Percentiles rank a stretch among this genome's conserved stretches.
phyloP scores from a whole-genome alignment of 2,888 invertebrate species.

The Diplolepis rosae region DNA sequence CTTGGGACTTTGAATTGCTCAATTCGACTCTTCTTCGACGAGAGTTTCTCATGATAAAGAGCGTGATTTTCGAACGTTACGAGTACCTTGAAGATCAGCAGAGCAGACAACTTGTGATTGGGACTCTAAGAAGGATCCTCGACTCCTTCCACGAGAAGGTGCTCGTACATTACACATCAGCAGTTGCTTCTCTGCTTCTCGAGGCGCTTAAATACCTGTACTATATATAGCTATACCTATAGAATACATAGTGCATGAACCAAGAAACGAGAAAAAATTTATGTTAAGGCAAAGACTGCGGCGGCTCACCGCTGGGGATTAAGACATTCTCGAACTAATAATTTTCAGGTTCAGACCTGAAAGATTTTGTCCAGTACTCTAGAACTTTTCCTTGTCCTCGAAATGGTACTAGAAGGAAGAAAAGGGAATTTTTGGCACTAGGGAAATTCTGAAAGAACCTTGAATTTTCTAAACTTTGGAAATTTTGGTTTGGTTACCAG shows the following conservation, averaged over 20 bases:
- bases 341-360: conserved; percentile 63
- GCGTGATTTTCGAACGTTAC: conserved; percentile 9
- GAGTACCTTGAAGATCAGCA: neutral
- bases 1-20: neutral
- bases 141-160: neutral
- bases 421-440: conserved; percentile 30
- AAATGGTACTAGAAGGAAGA: conserved; percentile 9
- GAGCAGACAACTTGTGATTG: neutral
- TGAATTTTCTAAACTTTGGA: conserved; percentile 21
- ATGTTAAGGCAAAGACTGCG: conserved; percentile 61
- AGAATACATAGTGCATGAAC: conserved; percentile 19
- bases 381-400: conserved; percentile 35
- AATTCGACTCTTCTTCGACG: neutral
- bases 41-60: conserved; percentile 3
- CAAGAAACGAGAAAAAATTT: conserved; percentile 53
- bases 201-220: conserved; percentile 20
- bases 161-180: conserved; percentile 9
- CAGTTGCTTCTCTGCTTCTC: conserved; percentile 5
- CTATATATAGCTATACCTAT: conserved; percentile 32
- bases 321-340: conserved; percentile 71
- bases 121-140: neutral
- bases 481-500: conserved; percentile 25
- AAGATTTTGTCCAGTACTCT: conserved; percentile 63
- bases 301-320: conserved; percentile 60
- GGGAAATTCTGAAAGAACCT: conserved; percentile 12